Percentiles rank a stretch among this genome's conserved stretches.
These are phyloP conservation scores for Microcebus ravelobensis DNA, from an alignment of 2,113 vertebrate genomes.

Conservation along the genomic window DNA sequence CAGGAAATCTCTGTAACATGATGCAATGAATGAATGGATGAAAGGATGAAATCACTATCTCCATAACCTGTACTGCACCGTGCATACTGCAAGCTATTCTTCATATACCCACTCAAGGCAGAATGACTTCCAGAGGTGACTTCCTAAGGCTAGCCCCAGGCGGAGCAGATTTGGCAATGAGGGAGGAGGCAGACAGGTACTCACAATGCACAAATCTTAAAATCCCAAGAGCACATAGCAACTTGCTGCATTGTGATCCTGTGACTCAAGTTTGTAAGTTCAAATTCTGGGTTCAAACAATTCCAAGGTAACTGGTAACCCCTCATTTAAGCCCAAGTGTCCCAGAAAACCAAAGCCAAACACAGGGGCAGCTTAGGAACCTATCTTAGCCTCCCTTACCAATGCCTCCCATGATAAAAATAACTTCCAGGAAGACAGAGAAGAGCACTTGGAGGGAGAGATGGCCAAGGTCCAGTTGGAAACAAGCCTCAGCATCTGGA, in stretches of 20 bases:
- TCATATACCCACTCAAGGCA: not conserved
- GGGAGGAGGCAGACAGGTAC: not conserved
- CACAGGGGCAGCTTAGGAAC: not conserved
- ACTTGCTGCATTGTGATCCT: not conserved
- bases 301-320: not conserved
- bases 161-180: not conserved
- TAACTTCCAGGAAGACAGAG: not conserved
- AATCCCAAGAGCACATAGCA: not conserved
- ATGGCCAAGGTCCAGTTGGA: not conserved
- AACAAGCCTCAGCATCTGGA: conserved; percentile 24
- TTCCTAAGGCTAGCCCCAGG: not conserved
- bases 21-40: not conserved
- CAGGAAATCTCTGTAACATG: not conserved
- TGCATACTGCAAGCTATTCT: not conserved
- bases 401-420: not conserved
- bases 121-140: not conserved
- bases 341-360: not conserved
- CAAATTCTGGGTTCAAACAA: conserved; percentile 30
- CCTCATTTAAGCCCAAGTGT: not conserved
- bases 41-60: not conserved
- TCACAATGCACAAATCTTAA: not conserved
- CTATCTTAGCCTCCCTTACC: not conserved
- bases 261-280: not conserved
- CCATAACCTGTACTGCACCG: not conserved
- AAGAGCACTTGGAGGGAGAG: not conserved